A percentile compares a stretch with the other conserved stretches of the same genome.
Evolutionary conservation across 2,888 invertebrate species (phyloP).

Genomic region (Tyria jacobaeae): DNA sequence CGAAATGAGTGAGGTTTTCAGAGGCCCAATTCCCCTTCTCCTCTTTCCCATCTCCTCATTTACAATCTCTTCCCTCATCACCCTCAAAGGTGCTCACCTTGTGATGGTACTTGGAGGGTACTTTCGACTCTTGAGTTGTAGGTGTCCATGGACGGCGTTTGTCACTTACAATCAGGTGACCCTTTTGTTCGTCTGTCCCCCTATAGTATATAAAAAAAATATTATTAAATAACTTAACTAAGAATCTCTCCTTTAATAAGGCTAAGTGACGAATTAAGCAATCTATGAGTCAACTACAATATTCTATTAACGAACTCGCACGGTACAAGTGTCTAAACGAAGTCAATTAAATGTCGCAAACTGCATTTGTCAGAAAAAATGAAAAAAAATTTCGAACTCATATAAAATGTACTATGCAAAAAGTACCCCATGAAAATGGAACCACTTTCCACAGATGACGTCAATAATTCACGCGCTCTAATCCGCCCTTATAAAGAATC

Average conservation of each 20-base stretch:
- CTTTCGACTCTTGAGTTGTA: no score
- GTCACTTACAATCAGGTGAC: no score
- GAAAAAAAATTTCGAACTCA: conserved; percentile 49
- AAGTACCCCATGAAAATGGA: conserved; percentile 41
- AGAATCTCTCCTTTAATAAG: not conserved
- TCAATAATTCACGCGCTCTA: conserved; percentile 57
- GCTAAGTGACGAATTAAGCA: conserved; percentile 1
- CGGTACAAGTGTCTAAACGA: conserved; percentile 52
- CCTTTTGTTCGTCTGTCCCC: no score
- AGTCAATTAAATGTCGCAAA: conserved; percentile 65
- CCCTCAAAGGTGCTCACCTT: no score
- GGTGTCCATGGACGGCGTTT: no score
- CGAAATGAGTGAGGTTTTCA: no score
- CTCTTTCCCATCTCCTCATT: no score
- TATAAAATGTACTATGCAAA: conserved; percentile 32
- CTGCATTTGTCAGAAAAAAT: conserved; percentile 69
- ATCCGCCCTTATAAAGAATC: conserved; percentile 59
- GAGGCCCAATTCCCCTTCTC: no score
- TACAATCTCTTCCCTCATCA: no score
- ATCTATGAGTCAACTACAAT: conserved; percentile 19
- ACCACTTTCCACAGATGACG: conserved; percentile 54
- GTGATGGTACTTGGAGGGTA: no score
- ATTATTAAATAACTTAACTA: no score
- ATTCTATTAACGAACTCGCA: conserved; percentile 24
- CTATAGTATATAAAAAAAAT: no score